Evolutionary conservation across 1,140 invertebrate genomes (phyloP), one percentile per base, ranked within the genome.

Genomic region (Drosophila miranda): DNA sequence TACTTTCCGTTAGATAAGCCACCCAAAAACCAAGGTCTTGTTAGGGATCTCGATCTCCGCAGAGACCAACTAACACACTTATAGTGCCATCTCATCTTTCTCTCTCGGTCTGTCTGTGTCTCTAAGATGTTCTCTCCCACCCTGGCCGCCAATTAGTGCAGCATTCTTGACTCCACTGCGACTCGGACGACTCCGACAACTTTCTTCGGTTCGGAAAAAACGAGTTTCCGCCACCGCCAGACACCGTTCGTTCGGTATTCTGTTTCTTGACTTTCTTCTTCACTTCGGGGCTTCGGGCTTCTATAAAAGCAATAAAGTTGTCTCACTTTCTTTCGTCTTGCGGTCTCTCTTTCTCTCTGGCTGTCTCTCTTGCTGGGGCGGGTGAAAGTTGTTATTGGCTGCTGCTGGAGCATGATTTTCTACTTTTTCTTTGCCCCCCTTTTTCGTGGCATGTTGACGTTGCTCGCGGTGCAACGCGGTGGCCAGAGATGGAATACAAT

Each of bases 301-400:
- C 30, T 54, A 72, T 72, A 45, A 72, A 72, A 72, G 50, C 51
- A 34, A 61, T 61, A 46, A 72, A 70, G 28, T 72, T 54, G 66
- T 68, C 66, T 68, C 63, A 68, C 66, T 68, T 68, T 68, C 66
- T 70, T 68, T 73, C 68, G 41, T 7, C 55, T 48, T 42, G 34
- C 41, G 46, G 26, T 67, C 28, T 19, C 48, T 46, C 8, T 9
- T 16, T 34, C 23, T 50, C 42, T 53, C 53, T 46, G 23, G 44
- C 14, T 53, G 41, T 50, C 43, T 49, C 26, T 52, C 51, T 21
- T 46, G 4, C 58, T 49, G 45, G 63, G 58, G 51, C 50, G 63
- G 81, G 81, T 86, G 81, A 84, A 84, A 84, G 81, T 84, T 86
- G 77, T 84, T 84, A 81, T 71, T 84, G 76, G 60, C 58, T 48